Base-by-base conservation (phyloP, 2,888 invertebrate genomes). In the Linnaemya vulpina region DNA sequence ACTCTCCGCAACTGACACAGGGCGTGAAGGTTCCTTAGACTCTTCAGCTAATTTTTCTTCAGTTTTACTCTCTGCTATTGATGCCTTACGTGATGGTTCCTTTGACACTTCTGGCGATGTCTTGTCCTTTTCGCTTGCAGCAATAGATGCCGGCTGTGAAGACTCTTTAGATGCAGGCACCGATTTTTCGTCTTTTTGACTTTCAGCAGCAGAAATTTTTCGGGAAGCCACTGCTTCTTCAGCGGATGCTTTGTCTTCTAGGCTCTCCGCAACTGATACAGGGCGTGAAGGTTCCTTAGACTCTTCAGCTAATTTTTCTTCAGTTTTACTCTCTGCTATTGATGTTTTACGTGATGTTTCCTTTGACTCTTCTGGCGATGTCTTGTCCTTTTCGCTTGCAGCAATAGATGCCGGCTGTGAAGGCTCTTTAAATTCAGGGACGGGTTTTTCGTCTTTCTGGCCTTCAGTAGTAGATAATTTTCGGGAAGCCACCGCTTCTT, bases 161-260 rank as follows among this genome's bases (percentile, higher is more conserved):
- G 60, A 3, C 43, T 79, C 81, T 10, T 53, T 65, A 22, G 78
- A 85, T 11, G 65, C 77, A 7, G 25, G 9, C 11, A 83, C 82
- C n/a, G 86, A 87, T 68, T 83, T 88, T 0, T 83, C 86, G 11
- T 84, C 86, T 30, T 83, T 87, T 2, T 83, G 84, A 2, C 89
- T 89, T 8, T 85, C 83, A 0, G 79, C 78, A 9, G 51, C n/a
- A 7, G 83, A 84, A 13, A 25, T 35, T 53, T 30, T 49, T 7
- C 58, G 62, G 4, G 87, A 63, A 30, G 20, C 0, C 65, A 77
- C 83, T 0, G 4, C 1, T 9, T 9, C 22, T 11, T 22, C 22
- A 3, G 8, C 25, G 8, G 71, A 55, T 55, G 86, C 86, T 20
- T 86, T 87, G 0, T 53, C 49, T 5, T 84, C 49, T n/a, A n/a